phyloP scores from a whole-genome alignment of 2,113 vertebrate species.

The Myrmecophaga tridactyla region DNA sequence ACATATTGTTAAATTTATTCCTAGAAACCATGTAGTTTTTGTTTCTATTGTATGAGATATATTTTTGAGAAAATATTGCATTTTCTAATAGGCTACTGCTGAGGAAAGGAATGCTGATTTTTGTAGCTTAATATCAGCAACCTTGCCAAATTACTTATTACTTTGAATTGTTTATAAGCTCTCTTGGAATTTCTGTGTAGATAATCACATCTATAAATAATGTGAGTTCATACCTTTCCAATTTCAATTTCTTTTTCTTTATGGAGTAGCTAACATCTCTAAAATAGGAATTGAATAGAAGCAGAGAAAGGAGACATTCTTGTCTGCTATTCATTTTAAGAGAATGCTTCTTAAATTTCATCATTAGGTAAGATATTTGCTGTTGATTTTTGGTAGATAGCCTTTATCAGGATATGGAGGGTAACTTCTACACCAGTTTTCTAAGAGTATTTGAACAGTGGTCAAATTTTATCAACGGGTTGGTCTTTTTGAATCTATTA shows the following conservation, averaged over 20 bases:
- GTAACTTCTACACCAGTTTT: background rate
- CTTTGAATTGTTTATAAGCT: background rate
- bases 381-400: background rate
- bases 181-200: background rate
- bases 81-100: background rate
- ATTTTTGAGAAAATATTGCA: background rate
- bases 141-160: background rate
- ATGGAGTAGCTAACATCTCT: background rate
- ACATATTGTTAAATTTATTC: background rate
- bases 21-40: background rate
- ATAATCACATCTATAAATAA: background rate
- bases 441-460: background rate
- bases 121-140: background rate
- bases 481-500: background rate
- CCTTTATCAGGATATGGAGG: background rate
- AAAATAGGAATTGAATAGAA: background rate
- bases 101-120: background rate
- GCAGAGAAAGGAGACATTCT: background rate
- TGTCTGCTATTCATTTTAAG: too few relatives aligned
- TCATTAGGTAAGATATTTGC: too few relatives aligned
- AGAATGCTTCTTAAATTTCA: too few relatives aligned
- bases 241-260: background rate
- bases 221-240: background rate
- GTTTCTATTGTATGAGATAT: background rate
- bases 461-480: background rate